Evolutionary conservation across 2,113 vertebrate genomes (phyloP).

Genomic region (Bufo gargarizans): DNA sequence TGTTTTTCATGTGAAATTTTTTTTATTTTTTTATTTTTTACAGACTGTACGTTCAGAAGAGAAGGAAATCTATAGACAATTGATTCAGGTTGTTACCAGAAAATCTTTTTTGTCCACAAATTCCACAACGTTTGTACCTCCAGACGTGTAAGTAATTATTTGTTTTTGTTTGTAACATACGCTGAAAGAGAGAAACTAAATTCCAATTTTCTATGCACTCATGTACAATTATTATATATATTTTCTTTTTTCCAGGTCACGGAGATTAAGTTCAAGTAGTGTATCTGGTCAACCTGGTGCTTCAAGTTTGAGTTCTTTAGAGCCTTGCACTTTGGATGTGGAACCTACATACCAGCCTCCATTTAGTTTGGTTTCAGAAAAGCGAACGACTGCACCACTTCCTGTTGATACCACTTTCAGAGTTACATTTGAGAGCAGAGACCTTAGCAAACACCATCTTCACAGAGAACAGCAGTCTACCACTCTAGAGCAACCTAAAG

Average conservation of each 20-base stretch:
- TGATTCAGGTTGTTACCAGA: conserved; percentile 87
- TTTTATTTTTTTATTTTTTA: background rate
- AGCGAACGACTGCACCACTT: conserved; percentile 54
- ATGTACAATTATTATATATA: background rate
- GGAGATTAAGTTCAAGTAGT: conserved; percentile 68
- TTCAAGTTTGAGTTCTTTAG: conserved; percentile 65
- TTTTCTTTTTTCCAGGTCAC: conserved; percentile 62
- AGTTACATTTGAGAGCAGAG: conserved; percentile 60
- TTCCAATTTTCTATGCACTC: background rate
- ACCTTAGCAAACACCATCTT: conserved; percentile 59
- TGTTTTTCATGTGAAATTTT: no score
- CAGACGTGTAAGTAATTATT: conserved; percentile 70
- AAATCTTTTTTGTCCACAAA: conserved; percentile 73
- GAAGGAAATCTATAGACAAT: conserved; percentile 89
- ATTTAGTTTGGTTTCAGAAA: conserved; percentile 54
- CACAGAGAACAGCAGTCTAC: conserved; percentile 60
- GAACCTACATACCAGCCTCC: conserved; percentile 61
- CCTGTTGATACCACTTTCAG: conserved; percentile 38
- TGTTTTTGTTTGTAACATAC: background rate
- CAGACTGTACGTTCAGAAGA: conserved; percentile 89
- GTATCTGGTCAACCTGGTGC: conserved; percentile 61
- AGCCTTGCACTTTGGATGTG: conserved; percentile 60
- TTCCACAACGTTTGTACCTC: conserved; percentile 68
- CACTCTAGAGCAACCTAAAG: conserved; percentile 64
- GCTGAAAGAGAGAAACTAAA: background rate